phyloP scores from a whole-genome alignment of 2,888 invertebrate genomes.

The Cheilosia soror region DNA sequence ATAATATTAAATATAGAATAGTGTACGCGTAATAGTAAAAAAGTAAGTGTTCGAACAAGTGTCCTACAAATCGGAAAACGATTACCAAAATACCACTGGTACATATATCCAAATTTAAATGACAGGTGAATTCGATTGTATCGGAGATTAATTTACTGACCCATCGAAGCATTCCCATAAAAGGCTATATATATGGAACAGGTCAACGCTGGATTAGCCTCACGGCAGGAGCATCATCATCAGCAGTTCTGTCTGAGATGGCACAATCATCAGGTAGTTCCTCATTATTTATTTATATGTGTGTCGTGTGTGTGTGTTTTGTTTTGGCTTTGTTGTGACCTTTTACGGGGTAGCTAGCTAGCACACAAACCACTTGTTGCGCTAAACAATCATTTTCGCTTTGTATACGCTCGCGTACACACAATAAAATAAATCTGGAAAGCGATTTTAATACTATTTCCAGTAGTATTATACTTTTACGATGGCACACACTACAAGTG shows the following conservation, averaged over 20 bases:
- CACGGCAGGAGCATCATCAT: constrained; percentile 79
- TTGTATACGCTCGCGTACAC: constrained; percentile 6
- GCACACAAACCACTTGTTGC: constrained; percentile 63
- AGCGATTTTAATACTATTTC: constrained; percentile 21
- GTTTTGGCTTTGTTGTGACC: constrained; percentile 52
- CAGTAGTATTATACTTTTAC: constrained; percentile 16
- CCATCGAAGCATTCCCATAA: constrained; percentile 74
- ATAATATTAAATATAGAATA: constrained; percentile 73
- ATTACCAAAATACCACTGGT: constrained; percentile 11
- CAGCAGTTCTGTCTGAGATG: constrained; percentile 94
- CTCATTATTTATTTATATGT: background rate
- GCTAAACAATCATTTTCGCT: constrained; percentile 2
- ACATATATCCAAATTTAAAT: constrained; percentile 35
- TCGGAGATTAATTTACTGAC: background rate
- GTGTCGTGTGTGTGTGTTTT: constrained; percentile 21
- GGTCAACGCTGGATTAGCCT: constrained; percentile 78
- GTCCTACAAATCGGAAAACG: constrained; percentile 61
- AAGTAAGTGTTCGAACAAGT: constrained; percentile 58
- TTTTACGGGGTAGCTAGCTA: constrained; percentile 63
- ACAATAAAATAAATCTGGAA: constrained; percentile 16
- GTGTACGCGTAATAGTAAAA: constrained; percentile 66
- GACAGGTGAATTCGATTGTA: constrained; percentile 42
- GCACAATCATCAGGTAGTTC: constrained; percentile 91
- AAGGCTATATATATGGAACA: constrained; percentile 80
- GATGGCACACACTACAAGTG: constrained; percentile 27